Evolutionary conservation across 2,797 vertebrate species (phyloP), one percentile per base, ranked within the genome.

Genomic region (Labeo calbasu): DNA sequence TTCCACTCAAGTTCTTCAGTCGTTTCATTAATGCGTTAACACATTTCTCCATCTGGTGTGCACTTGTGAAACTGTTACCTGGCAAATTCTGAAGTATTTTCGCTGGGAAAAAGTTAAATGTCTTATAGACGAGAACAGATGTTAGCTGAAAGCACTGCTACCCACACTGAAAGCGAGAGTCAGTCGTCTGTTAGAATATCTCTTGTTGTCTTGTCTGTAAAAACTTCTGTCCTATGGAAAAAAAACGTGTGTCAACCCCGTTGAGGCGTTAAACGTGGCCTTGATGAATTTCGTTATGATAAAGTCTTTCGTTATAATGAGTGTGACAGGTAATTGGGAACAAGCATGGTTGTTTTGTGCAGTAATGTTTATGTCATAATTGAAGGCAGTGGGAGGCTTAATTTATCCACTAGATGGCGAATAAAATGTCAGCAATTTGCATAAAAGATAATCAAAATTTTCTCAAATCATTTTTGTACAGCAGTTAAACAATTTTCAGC

Each of bases 61-160:
- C 28, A 75, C 21, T 40, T 59, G 36, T 75, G 21, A 51, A 82
- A 65, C 43, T 63, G 19, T 73, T 40, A 51, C 25, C 70, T 65
- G 46, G 28, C 48, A 51, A 73, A 51, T 75, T 81, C 4, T 48
- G 13, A 48, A 61, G 23, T 36, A 12, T 50, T 21, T 63, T 51
- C 40, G 59, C 23, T 36, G n/a, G 23, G 10, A 43, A 75, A 53
- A 63, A 72, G 25, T 32, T 7, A 36, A 36, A 55, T 55, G 9
- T 69, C 51, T 32, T 14, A 25, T 66, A 69, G 82, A 83, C 51
- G 23, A 40, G 36, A 83, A 83, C 82, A 83, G 82, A 77, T 77
- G 82, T 77, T 83, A 28, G 32, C 63, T 36, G 63, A 83, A 83
- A 83, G 51, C 82, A 77, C 72, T 57, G 50, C 63, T 69, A 63